Conservation (phyloP, 1,140 invertebrate genomes). For the Coenobita brevimanus region DNA sequence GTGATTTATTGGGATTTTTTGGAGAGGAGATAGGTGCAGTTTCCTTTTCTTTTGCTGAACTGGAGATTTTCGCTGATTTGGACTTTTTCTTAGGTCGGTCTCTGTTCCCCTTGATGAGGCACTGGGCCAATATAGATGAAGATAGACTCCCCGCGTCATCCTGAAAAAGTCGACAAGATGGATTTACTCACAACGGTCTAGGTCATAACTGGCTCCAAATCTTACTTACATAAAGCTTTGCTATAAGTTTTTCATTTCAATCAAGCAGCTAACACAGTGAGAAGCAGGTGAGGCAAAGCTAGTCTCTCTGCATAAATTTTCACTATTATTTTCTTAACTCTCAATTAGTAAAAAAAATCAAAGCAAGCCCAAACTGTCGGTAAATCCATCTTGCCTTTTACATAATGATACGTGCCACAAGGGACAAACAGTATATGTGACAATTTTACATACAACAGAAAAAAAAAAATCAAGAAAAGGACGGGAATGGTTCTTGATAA, state of each 20-base stretch:
- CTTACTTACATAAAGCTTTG: constrained; percentile 20
- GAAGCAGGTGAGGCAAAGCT: no score
- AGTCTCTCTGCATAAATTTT: no score
- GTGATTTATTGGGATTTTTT: constrained; percentile 35
- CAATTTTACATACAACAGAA: background rate
- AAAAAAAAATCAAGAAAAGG: no score
- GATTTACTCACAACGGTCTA: constrained; percentile 63
- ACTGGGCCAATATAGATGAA: constrained; percentile 66
- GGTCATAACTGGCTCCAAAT: constrained; percentile 34
- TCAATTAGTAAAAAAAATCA: background rate
- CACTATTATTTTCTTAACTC: no score
- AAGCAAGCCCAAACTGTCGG: constrained; percentile 56
- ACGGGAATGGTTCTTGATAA: no score
- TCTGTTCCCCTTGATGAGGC: constrained; percentile 62
- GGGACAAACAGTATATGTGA: constrained; percentile 21
- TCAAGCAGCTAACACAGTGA: no score
- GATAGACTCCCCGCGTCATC: constrained; percentile 58
- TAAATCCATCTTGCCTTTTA: constrained; percentile 67
- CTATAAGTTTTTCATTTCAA: no score
- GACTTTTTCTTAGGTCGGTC: constrained; percentile 49
- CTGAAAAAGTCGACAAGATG: constrained; percentile 68
- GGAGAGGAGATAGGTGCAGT: constrained; percentile 5
- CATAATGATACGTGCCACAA: constrained; percentile 41
- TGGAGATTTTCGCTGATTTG: constrained; percentile 25
- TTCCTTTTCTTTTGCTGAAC: constrained; percentile 51